A percentile compares a stretch with the other conserved stretches of the same genome.
Conservation (phyloP, 2,113 vertebrate genomes). For the Anarrhichthys ocellatus region DNA sequence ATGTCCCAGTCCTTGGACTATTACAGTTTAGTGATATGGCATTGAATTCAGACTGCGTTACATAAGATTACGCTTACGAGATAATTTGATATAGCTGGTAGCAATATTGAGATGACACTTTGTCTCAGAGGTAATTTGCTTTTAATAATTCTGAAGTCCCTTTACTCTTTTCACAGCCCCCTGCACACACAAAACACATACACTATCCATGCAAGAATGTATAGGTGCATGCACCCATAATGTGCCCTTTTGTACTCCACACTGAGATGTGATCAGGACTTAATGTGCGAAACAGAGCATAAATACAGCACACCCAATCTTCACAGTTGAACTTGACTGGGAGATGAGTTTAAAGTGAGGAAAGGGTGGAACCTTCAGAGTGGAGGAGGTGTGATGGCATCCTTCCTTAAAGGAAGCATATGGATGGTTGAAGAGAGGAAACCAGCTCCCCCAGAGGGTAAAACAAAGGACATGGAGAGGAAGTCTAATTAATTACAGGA, state of each 20-base stretch:
- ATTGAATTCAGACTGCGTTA: background rate
- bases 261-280: constrained; percentile 32
- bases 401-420: constrained; percentile 79
- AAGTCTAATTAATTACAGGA: constrained; percentile 66
- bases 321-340: constrained; percentile 46
- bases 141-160: constrained; percentile 22
- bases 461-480: constrained; percentile 62
- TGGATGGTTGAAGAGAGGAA: constrained; percentile 72
- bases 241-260: constrained; percentile 29
- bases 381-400: constrained; percentile 75
- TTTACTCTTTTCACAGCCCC: background rate
- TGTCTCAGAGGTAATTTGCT: constrained; percentile 31
- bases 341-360: constrained; percentile 54
- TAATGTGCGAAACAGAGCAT: constrained; percentile 16
- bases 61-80: background rate
- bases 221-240: constrained; percentile 33
- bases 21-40: background rate
- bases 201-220: constrained; percentile 10
- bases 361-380: constrained; percentile 69
- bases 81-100: constrained; percentile 5
- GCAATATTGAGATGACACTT: constrained; percentile 10
- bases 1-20: constrained; percentile 10
- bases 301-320: constrained; percentile 56
- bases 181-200: constrained; percentile 6
- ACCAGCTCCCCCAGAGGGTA: constrained; percentile 46